These are phyloP conservation scores for Pogonomyrmex barbatus DNA, from an alignment of 1,140 invertebrate genomes.

Conservation along the genomic window DNA sequence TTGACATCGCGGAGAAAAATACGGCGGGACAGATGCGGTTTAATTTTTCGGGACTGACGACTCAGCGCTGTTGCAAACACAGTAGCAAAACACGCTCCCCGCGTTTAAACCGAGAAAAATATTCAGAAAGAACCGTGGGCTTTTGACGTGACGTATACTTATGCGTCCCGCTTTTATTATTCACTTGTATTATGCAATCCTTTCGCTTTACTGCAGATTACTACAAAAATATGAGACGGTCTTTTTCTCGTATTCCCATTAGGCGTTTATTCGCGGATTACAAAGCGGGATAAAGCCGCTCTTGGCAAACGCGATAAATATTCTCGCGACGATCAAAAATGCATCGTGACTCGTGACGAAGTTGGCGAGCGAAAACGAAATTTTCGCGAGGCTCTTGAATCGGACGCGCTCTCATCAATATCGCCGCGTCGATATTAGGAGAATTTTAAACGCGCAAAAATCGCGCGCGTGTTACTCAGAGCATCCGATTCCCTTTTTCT, in stretches of 20 bases:
- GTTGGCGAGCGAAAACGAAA: neutral
- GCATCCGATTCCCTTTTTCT: slow-evolving; percentile 48
- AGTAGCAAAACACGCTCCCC: neutral
- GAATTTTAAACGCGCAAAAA: slow-evolving; percentile 11
- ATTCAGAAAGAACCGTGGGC: slow-evolving; percentile 30
- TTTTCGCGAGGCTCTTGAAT: no score
- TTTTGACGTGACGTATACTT: slow-evolving; percentile 46
- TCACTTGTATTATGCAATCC: slow-evolving; percentile 53
- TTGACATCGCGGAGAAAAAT: slow-evolving; percentile 20
- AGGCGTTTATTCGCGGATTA: neutral
- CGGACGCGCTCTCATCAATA: neutral
- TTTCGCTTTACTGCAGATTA: slow-evolving; percentile 22
- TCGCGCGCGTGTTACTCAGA: slow-evolving; percentile 13
- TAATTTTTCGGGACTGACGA: slow-evolving; percentile 53
- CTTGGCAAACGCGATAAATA: neutral
- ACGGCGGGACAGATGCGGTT: slow-evolving; percentile 4
- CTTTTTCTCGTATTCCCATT: slow-evolving; percentile 18
- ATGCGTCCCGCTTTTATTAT: slow-evolving; percentile 37
- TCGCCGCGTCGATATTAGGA: slow-evolving; percentile 17
- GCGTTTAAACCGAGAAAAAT: slow-evolving; percentile 39
- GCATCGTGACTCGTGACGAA: neutral
- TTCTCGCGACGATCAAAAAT: neutral
- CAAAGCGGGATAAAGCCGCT: neutral
- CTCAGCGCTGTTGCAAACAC: neutral
- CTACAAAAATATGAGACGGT: neutral